These are phyloP conservation scores for Polyodon spathula DNA, from an alignment of 2,113 vertebrate genomes.

Conservation along the genomic window DNA sequence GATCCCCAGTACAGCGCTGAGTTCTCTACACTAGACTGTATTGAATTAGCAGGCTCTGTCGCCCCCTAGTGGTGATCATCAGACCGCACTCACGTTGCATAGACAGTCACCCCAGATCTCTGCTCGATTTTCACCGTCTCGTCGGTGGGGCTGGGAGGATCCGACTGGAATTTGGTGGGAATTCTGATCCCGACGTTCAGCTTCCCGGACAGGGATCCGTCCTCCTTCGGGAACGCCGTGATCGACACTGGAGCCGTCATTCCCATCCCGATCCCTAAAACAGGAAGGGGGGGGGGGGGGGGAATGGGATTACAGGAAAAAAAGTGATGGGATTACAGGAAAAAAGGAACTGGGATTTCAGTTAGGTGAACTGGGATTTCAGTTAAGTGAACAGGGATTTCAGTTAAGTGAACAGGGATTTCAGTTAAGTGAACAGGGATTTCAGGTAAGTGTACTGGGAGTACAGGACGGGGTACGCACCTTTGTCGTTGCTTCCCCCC, in stretches of 20 bases:
- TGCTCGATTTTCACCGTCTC: constrained; percentile 66
- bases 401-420: too few relatives aligned
- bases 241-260: constrained; percentile 73
- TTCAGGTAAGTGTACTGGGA: too few relatives aligned
- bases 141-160: constrained; percentile 62
- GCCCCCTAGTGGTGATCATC: too few relatives aligned
- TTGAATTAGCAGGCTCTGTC: too few relatives aligned
- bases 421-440: too few relatives aligned
- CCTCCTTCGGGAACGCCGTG: constrained; percentile 68
- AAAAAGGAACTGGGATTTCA: background rate
- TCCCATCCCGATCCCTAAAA: constrained; percentile 73
- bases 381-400: too few relatives aligned
- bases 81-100: constrained; percentile 65
- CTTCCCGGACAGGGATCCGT: constrained; percentile 68
- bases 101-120: constrained; percentile 70
- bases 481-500: constrained; percentile 75
- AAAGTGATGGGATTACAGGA: background rate
- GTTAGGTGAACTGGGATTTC: too few relatives aligned
- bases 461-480: constrained; percentile 53
- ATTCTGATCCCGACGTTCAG: constrained; percentile 70
- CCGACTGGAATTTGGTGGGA: constrained; percentile 62
- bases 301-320: too few relatives aligned
- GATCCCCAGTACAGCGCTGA: too few relatives aligned
- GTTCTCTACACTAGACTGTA: too few relatives aligned
- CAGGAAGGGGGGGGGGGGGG: too few relatives aligned